Percentiles rank a stretch among this genome's conserved stretches.
Conservation (phyloP, 1,140 invertebrate genomes). For the Platorchestia sp. region DNA sequence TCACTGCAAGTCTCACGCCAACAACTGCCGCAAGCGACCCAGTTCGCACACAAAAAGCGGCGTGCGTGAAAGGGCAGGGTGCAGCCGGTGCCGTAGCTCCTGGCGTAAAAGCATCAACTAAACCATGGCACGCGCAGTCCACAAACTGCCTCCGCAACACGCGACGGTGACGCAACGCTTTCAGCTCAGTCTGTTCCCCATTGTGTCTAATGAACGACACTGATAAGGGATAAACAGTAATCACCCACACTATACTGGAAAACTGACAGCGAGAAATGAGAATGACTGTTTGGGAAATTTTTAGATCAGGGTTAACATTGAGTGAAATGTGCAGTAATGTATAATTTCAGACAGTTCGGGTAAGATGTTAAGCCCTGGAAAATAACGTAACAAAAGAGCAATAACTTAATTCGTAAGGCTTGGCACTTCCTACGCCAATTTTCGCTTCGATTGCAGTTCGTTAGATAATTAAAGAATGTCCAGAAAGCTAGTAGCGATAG, state of each 20-base stretch:
- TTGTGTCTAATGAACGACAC: neutral
- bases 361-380: neutral
- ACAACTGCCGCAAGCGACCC: neutral
- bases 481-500: no score
- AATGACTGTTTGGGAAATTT: neutral
- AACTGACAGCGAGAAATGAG: neutral
- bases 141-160: no score
- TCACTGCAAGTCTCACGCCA: neutral
- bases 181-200: neutral
- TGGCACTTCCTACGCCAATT: no score
- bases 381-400: neutral
- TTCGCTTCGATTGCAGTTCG: no score
- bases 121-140: neutral
- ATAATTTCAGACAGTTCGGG: neutral
- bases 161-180: neutral
- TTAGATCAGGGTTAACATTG: neutral
- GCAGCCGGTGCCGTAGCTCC: neutral
- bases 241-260: neutral
- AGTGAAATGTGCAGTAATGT: neutral
- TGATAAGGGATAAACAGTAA: no score
- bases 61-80: neutral
- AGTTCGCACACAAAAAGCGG: neutral
- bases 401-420: no score
- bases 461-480: no score
- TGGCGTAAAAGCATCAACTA: neutral